Base-by-base conservation (phyloP, 2,113 vertebrate genomes). In the Cettia cetti region DNA sequence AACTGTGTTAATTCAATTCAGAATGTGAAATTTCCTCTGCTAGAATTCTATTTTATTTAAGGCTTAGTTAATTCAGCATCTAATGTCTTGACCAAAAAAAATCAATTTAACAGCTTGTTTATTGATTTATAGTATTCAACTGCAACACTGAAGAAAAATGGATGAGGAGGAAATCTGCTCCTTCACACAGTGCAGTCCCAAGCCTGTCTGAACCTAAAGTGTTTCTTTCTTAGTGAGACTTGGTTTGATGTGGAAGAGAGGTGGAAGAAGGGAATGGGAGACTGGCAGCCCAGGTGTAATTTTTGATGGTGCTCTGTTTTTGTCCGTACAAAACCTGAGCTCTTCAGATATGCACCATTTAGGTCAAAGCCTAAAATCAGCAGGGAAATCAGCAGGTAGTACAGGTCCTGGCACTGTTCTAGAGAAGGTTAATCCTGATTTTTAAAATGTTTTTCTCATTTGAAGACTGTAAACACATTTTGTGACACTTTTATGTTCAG, bases 301-400 rank as follows among this genome's bases (percentile, higher is more conserved):
- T 79, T 42, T 50, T 56, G 10, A 4, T 71, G 28, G 3, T 76
- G 31, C 23, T 37, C 26, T 69, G 13, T 0, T 89, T 84, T 82
- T 59, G 26, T 52, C 33, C 6, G 0, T 72, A 35, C 5, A 50
- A 83, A 81, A 42, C 18, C 7, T 17, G 49, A 72, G 10, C 8
- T 37, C 18, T 60, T 64, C 18, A 49, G 45, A 72, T 31, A 33
- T 80, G 15, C 9, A 8, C 6, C 7, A 0, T 49, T 82, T 9
- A 40, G 31, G 4, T 35, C 0, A 0, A 87, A 82, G 24, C 11
- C 42, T n/a, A n/a, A n/a, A n/a, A n/a, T n/a, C n/a, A n/a, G n/a
- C 3, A 1, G 47, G 26, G 65, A 87, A 50, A 26, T 7, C 1
- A 44, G 15, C 22, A 59, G 33, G 12, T 12, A 56, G 49, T 15